Base-by-base conservation (phyloP, 2,797 vertebrate species). In the Anguilla marmorata region DNA sequence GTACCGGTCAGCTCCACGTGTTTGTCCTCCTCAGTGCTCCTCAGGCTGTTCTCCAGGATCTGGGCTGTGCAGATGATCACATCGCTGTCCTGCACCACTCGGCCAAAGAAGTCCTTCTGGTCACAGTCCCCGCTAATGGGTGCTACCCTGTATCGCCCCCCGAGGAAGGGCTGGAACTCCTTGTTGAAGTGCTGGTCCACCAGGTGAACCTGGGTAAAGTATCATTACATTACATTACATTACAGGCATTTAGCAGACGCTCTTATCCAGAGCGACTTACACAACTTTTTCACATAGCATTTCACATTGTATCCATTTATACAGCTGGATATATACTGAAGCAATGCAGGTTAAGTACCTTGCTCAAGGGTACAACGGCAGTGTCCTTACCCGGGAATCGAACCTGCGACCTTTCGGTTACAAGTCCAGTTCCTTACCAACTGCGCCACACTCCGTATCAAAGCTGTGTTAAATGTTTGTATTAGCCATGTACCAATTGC, bases 51-150 rank as follows among this genome's bases (percentile, higher is more conserved):
- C 86, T 98, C 95, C 60, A 99, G 91, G 90, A 99, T 97, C 94
- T 99, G 96, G 0, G 98, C 98, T 0, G 98, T 99, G 94, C 98
- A 99, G 94, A 99, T 97, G 91, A 99, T 87, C 0, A 99, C 37
- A 0, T 98, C 89, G 0, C 92, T 94, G 0, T 27, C 9, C 83
- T 85, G 91, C 85, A 97, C 93, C 88, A 93, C 86, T 0, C 1
- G 0, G 0, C 96, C 94, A 0, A 99, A 98, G 90, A 96, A 96
- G 66, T 94, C 92, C 89, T 97, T 97, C 85, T 94, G 89, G 0
- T 91, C 93, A 30, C 91, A 96, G 54, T 97, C 97, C 1, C 98
- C 97, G 0, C 96, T 98, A 91, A 99, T 91, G 9, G 96, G 87
- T 0, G 27, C 24, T 56, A 99, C 89, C 0, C 0, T 88, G 93